Evolutionary conservation across 1,140 invertebrate species (phyloP).

Genomic region (Anoplolepis gracilipes): DNA sequence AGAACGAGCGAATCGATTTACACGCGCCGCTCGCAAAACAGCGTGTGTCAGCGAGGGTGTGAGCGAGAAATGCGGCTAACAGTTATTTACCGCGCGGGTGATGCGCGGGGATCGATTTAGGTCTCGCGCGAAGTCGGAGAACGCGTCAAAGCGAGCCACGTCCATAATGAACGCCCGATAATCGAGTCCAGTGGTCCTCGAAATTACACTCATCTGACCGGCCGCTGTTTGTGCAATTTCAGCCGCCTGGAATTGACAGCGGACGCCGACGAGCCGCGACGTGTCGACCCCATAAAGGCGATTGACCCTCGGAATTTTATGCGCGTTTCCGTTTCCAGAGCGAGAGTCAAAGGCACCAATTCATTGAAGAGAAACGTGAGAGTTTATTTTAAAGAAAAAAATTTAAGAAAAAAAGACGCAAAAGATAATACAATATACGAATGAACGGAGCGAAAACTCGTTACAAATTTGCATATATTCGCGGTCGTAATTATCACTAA

Average conservation of each 20-base stretch:
- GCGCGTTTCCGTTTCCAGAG: neutral
- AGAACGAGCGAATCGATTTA: neutral
- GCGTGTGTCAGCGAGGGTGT: slow-evolving; percentile 7
- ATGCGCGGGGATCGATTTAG: neutral
- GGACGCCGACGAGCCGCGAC: neutral
- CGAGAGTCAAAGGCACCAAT: neutral
- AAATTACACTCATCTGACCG: slow-evolving; percentile 70
- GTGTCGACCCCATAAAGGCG: slow-evolving; percentile 10
- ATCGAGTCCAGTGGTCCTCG: slow-evolving; percentile 70
- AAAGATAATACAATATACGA: neutral
- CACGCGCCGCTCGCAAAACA: slow-evolving; percentile 23
- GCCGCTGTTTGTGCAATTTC: slow-evolving; percentile 53
- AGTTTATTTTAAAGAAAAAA: neutral
- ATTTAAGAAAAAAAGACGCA: neutral
- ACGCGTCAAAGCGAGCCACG: slow-evolving; percentile 60
- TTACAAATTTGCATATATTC: neutral
- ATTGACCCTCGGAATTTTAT: neutral
- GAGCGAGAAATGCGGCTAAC: neutral
- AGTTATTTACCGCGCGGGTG: slow-evolving; percentile 19
- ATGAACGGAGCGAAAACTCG: neutral
- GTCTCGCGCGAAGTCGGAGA: neutral
- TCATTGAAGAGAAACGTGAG: neutral
- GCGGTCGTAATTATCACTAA: slow-evolving; percentile 38
- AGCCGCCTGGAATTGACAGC: slow-evolving; percentile 44
- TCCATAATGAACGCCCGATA: slow-evolving; percentile 72